Percentiles rank a stretch among this genome's conserved stretches.
These are phyloP conservation scores for Willowsia nigromaculata DNA, from an alignment of 2,888 invertebrate genomes.

Conservation along the genomic window DNA sequence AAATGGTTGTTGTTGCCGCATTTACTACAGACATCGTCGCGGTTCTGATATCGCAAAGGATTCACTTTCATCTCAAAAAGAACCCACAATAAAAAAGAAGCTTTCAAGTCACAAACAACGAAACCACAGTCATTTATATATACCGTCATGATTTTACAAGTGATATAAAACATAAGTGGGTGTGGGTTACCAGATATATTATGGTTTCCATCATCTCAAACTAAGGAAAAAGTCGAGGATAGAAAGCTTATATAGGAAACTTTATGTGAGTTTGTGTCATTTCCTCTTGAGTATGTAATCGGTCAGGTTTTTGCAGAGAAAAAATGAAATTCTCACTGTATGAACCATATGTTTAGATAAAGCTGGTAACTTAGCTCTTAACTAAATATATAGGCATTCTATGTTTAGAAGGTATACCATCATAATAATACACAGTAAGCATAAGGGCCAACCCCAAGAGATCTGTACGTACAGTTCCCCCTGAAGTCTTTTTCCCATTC, in stretches of 20 bases:
- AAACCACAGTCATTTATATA: conserved; percentile 2
- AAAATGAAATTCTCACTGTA: not conserved
- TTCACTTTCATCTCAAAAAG: not conserved
- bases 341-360: not conserved
- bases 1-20: conserved; percentile 47
- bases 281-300: conserved; percentile 69
- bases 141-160: conserved; percentile 28
- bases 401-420: not conserved
- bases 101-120: conserved; percentile 34
- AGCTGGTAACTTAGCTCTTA: not conserved
- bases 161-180: not conserved
- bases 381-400: conserved; percentile 3
- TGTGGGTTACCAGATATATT: not conserved
- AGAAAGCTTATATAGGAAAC: conserved; percentile 22
- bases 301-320: conserved; percentile 67
- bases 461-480: conserved; percentile 45
- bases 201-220: conserved; percentile 4
- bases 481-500: conserved; percentile 45
- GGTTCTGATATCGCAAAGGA: conserved; percentile 9
- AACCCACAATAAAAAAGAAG: conserved; percentile 7
- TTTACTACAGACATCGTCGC: conserved; percentile 17
- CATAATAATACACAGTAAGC: not conserved
- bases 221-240: not conserved
- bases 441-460: conserved; percentile 64
- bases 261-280: conserved; percentile 65